Conservation (phyloP, 2,888 invertebrate genomes). For the Microchrysa polita region DNA sequence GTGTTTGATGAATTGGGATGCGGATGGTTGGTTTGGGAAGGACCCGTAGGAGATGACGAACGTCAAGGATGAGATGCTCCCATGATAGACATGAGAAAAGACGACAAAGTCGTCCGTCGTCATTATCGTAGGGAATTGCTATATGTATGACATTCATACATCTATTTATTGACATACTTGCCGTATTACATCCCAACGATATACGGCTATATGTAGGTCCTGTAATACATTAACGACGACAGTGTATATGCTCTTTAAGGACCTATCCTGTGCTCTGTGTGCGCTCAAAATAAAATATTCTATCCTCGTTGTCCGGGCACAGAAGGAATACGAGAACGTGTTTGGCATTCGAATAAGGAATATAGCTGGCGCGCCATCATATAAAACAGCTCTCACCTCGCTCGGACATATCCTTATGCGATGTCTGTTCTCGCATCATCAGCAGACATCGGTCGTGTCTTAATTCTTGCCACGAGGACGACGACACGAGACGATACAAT, state of each 20-base stretch:
- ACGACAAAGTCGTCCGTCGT: neutral
- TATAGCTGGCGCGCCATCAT: neutral
- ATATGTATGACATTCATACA: neutral
- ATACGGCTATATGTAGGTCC: neutral
- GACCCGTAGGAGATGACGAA: neutral
- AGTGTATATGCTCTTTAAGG: slow-evolving; percentile 2
- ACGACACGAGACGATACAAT: no score
- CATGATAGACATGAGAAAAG: neutral
- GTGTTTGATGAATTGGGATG: no score
- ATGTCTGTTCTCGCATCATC: neutral
- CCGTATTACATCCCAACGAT: slow-evolving; percentile 4
- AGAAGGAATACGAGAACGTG: slow-evolving; percentile 30
- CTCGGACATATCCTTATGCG: neutral
- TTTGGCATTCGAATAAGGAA: neutral
- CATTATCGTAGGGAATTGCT: no score
- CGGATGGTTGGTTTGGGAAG: neutral
- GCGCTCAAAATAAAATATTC: slow-evolving; percentile 30
- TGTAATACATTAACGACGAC: slow-evolving; percentile 10
- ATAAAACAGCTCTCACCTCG: neutral
- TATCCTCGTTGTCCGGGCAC: slow-evolving; percentile 24
- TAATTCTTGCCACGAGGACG: neutral
- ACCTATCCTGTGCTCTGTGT: neutral
- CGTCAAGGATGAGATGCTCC: neutral
- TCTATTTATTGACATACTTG: slow-evolving; percentile 17
- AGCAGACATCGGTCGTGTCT: neutral